phyloP scores from a whole-genome alignment of 1,140 invertebrate genomes.

The Drosophila tsacasi region DNA sequence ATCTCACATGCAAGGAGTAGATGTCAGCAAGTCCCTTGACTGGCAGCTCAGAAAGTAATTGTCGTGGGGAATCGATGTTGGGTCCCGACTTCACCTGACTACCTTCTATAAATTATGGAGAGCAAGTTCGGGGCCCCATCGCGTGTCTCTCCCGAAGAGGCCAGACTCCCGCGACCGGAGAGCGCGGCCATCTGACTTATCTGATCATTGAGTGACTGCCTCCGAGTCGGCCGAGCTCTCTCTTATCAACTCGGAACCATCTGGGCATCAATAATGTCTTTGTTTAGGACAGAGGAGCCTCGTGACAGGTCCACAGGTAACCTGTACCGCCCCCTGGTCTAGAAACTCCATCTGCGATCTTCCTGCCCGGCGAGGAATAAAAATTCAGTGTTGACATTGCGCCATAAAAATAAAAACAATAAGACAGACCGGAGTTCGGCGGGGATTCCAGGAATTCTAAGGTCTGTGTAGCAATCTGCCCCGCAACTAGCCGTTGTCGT shows the following conservation, averaged over 20 bases:
- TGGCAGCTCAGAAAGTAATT: slow-evolving; percentile 77
- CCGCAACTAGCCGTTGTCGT: slow-evolving; percentile 21
- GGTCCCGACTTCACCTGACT: slow-evolving; percentile 76
- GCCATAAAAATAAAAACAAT: slow-evolving; percentile 73
- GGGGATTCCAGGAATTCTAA: slow-evolving; percentile 38
- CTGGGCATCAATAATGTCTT: slow-evolving; percentile 82
- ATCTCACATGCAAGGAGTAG: slow-evolving; percentile 44
- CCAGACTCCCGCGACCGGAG: slow-evolving; percentile 31
- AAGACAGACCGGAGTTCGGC: slow-evolving; percentile 13
- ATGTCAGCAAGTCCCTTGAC: slow-evolving; percentile 80
- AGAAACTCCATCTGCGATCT: slow-evolving; percentile 30
- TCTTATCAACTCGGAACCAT: slow-evolving; percentile 69
- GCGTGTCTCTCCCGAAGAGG: slow-evolving; percentile 24
- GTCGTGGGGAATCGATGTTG: slow-evolving; percentile 48
- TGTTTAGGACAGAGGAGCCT: slow-evolving; percentile 64
- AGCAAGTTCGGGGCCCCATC: slow-evolving; percentile 44
- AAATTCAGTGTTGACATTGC: slow-evolving; percentile 79
- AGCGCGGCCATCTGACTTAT: slow-evolving; percentile 45
- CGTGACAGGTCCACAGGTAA: slow-evolving; percentile 55
- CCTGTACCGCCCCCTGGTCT: slow-evolving; percentile 15
- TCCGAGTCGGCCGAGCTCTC: slow-evolving; percentile 30
- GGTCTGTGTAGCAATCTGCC: slow-evolving; percentile 44
- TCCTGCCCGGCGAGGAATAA: slow-evolving; percentile 30
- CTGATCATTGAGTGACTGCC: slow-evolving; percentile 63
- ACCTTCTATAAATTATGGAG: slow-evolving; percentile 81